These are phyloP conservation scores for Dendrocincla fuliginosa DNA, from an alignment of 2,797 vertebrate genomes.

Conservation along the genomic window DNA sequence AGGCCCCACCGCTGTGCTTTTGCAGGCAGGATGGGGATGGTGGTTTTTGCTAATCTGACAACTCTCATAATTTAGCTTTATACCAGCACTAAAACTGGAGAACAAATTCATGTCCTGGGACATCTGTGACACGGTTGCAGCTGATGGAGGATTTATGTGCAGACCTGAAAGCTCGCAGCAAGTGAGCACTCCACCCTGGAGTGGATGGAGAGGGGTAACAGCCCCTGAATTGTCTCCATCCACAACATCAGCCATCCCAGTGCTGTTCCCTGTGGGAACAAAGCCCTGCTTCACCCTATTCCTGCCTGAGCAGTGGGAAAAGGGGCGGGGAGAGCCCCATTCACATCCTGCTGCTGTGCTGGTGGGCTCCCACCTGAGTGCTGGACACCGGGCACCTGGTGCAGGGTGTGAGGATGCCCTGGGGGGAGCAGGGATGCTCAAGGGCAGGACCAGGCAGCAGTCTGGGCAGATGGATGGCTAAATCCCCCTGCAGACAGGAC, in stretches of 20 bases:
- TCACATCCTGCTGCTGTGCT: rapidly evolving
- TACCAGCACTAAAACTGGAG: background rate
- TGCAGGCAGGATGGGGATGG: background rate
- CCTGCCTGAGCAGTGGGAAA: rapidly evolving
- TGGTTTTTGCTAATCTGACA: background rate
- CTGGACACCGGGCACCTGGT: background rate
- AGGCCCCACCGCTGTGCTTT: background rate
- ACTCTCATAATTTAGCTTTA: constrained; percentile 4
- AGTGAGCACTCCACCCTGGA: rapidly evolving
- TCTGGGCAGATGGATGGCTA: background rate
- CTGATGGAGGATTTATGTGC: background rate
- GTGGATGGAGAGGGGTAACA: rapidly evolving
- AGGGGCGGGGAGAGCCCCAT: background rate
- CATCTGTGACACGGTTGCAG: background rate
- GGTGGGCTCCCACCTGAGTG: background rate
- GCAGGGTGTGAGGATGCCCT: background rate
- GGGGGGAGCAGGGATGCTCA: background rate
- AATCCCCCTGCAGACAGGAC: rapidly evolving
- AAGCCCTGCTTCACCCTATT: background rate
- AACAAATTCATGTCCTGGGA: constrained; percentile 27
- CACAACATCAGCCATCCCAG: rapidly evolving
- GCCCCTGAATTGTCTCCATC: background rate
- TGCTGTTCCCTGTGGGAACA: rapidly evolving
- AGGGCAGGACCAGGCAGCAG: background rate
- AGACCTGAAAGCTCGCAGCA: background rate